A percentile compares a stretch with the other conserved stretches of the same genome.
Conservation (phyloP, 2,797 vertebrate species). For the Macropus fuliginosus region DNA sequence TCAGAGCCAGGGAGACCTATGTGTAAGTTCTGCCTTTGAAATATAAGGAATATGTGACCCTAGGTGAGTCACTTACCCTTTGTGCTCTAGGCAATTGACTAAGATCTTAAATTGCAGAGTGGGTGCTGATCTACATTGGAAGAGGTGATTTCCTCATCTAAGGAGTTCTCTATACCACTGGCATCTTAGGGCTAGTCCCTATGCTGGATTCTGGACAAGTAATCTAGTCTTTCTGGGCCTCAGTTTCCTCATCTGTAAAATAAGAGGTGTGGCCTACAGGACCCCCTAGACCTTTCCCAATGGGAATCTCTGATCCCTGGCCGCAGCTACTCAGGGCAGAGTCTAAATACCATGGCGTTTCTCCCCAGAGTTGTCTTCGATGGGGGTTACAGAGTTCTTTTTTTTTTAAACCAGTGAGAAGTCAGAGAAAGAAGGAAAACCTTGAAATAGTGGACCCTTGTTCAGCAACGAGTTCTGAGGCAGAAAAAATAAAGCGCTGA, state of each 20-base stretch:
- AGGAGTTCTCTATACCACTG: neutral
- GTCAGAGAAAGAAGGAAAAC: neutral
- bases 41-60: neutral
- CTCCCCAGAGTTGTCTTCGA: neutral
- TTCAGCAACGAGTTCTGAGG: neutral
- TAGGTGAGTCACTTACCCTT: neutral
- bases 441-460: slow-evolving; percentile 7
- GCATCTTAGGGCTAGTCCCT: neutral
- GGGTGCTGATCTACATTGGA: neutral
- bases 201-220: neutral
- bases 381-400: neutral
- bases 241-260: neutral
- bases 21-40: neutral
- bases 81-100: neutral
- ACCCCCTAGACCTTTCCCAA: neutral
- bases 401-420: neutral
- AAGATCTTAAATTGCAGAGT: neutral
- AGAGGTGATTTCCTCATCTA: neutral
- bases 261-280: neutral
- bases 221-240: neutral
- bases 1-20: neutral
- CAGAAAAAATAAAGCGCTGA: neutral
- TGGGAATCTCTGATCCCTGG: neutral
- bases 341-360: neutral
- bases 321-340: neutral